Evolutionary conservation across 2,113 vertebrate genomes (phyloP).

Genomic region (Xenopus laevis): DNA sequence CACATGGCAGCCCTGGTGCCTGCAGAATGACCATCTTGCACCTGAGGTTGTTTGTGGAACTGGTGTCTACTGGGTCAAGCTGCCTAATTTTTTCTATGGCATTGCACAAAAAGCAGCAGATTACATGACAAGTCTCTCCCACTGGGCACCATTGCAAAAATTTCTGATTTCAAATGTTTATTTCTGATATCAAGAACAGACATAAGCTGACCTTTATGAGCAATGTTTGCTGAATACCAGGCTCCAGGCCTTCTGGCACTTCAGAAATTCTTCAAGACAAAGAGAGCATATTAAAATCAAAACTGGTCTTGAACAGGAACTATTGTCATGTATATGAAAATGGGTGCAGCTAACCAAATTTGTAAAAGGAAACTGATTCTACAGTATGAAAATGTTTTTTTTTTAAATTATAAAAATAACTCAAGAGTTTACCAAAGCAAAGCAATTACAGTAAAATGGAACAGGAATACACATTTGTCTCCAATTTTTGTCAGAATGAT

Average conservation of each 20-base stretch:
- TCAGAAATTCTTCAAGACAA: constrained; percentile 9
- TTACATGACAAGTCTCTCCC: constrained; percentile 27
- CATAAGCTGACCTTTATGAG: constrained; percentile 30
- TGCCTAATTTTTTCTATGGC: neutral
- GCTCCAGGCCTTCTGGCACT: constrained; percentile 5
- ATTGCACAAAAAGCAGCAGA: constrained; percentile 8
- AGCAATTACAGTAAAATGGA: too few species aligned
- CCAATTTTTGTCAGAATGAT: too few species aligned
- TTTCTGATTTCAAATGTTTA: constrained; percentile 8
- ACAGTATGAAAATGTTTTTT: too few species aligned
- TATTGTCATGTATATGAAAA: neutral
- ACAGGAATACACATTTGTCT: too few species aligned
- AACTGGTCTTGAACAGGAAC: constrained; percentile 2
- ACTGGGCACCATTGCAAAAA: constrained; percentile 18
- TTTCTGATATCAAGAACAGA: constrained; percentile 10
- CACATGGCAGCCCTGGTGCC: too few species aligned
- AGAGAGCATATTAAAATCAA: neutral
- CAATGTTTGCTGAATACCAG: constrained; percentile 25
- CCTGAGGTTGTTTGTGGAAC: too few species aligned
- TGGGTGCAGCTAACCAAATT: too few species aligned
- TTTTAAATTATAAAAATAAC: too few species aligned
- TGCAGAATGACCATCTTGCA: too few species aligned
- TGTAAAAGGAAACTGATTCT: too few species aligned
- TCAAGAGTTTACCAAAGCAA: too few species aligned
- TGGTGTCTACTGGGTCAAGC: neutral